Evolutionary conservation across 2,888 invertebrate species (phyloP), one percentile per base, ranked within the genome.

Genomic region (Ametastegia equiseti): DNA sequence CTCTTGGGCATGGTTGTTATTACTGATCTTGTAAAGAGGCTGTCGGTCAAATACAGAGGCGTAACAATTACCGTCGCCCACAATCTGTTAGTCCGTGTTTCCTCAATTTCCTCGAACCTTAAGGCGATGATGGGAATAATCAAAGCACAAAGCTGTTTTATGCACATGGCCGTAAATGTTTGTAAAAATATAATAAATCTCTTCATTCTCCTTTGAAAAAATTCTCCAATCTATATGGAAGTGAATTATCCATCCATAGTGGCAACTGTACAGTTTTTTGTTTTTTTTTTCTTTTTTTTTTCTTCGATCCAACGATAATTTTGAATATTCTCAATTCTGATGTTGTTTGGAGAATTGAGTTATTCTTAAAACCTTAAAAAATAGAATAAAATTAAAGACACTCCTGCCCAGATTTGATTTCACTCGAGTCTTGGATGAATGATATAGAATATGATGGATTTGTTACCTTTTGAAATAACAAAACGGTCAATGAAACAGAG

Each of bases 21-120:
- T 54, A 5, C 50, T 19, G 7, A 33, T 75, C 36, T 30, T 6
- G 9, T 42, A 67, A 67, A 33, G 50, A 54, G 75, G 33, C 13
- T 36, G 75, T 75, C 36, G 5, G 50, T 36, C 27, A 13, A 54
- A 36, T 50, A 50, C 27, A 75, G 33, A 54, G 36, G 23, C 75
- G 75, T 75, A 54, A 75, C 19, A 75, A 75, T 75, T 54, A 75
- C 75, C 75, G 15, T 45, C 75, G 75, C 75, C 75, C 75, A 75
- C 75, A n/a, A 19, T 75, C 50, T 75, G 36, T 75, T 75, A 75
- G 45, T 33, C n/a, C 54, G 75, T 23, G 36, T 75, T 75, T 75
- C 75, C 75, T 75, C 75, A 75, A 75, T 75, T 75, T 75, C 19
- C 47, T 73, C 50, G n/a, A 15, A 11, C 19, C 36, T 47, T 47